These are phyloP conservation scores for Leptocoma aspasia DNA, from an alignment of 2,113 vertebrate genomes.

Conservation along the genomic window DNA sequence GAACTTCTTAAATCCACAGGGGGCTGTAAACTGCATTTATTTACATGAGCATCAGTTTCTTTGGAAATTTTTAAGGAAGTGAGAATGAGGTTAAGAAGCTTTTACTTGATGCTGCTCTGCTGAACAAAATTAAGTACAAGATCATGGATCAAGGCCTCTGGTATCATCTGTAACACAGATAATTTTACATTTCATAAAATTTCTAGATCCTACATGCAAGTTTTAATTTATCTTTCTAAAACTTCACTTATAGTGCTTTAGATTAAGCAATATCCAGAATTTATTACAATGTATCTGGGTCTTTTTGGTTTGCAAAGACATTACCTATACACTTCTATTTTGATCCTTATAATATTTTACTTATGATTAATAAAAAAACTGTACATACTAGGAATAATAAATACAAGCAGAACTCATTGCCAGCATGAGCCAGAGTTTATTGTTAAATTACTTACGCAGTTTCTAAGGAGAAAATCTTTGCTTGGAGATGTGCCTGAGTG, in stretches of 20 bases:
- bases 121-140: background rate
- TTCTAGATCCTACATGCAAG: background rate
- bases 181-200: background rate
- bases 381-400: background rate
- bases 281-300: background rate
- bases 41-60: background rate
- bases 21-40: background rate
- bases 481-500: slow-evolving; percentile 81
- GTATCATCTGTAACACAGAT: background rate
- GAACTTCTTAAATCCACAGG: background rate
- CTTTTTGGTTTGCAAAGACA: background rate
- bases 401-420: background rate
- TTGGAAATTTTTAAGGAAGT: background rate
- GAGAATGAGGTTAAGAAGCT: background rate
- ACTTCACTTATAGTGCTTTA: background rate
- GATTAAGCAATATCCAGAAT: background rate
- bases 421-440: background rate
- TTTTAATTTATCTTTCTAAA: background rate
- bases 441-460: slow-evolving; percentile 73
- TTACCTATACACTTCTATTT: background rate
- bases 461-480: slow-evolving; percentile 86
- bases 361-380: background rate
- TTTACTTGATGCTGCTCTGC: background rate
- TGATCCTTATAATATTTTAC: background rate
- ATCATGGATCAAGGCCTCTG: background rate